Evolutionary conservation across 1,140 invertebrate genomes (phyloP).

Genomic region (Lycorma delicatula): DNA sequence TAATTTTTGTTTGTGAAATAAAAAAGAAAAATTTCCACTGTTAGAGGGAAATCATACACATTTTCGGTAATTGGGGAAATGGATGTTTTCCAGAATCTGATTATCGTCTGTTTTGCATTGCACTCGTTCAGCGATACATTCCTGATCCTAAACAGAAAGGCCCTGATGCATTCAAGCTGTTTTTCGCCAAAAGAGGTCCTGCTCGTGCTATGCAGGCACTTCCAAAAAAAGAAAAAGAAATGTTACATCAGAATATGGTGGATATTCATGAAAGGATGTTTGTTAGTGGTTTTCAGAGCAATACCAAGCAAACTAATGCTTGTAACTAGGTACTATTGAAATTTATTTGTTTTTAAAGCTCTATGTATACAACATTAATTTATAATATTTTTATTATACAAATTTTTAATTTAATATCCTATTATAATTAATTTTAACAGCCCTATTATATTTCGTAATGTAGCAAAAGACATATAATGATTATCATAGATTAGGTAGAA

Average conservation of each 20-base stretch:
- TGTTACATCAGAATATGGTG: conserved; percentile 34
- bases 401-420: too few species aligned
- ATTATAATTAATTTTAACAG: too few species aligned
- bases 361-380: too few species aligned
- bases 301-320: conserved; percentile 41
- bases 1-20: too few species aligned
- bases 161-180: conserved; percentile 29
- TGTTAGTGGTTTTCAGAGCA: conserved; percentile 37
- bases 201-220: conserved; percentile 20
- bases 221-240: conserved; percentile 32
- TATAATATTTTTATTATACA: too few species aligned
- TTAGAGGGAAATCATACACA: too few species aligned
- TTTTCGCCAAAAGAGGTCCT: conserved; percentile 32
- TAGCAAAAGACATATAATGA: too few species aligned
- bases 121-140: conserved; percentile 35
- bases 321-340: conserved; percentile 44
- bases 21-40: too few species aligned
- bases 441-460: too few species aligned
- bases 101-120: conserved; percentile 39
- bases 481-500: too few species aligned
- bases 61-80: too few species aligned
- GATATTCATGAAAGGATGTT: conserved; percentile 37
- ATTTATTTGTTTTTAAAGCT: too few species aligned
- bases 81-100: conserved; percentile 30
- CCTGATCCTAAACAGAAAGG: conserved; percentile 10